Conservation (phyloP, 2,888 invertebrate genomes). For the Saturnia japonica region DNA sequence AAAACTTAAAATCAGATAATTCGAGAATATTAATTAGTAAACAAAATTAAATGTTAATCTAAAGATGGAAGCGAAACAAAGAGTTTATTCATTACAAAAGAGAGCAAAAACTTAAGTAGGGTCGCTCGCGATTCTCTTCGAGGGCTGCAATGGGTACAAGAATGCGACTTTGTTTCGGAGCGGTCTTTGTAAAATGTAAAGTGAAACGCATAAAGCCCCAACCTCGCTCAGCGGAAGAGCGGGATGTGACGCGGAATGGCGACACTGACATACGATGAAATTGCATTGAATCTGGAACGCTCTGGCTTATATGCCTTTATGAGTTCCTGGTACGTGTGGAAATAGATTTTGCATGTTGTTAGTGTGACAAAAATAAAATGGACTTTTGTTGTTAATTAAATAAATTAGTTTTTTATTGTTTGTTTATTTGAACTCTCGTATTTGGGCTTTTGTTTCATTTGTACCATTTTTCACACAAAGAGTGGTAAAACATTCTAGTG, state of each 20-base stretch:
- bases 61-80: constrained; percentile 43
- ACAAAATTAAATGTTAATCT: constrained; percentile 38
- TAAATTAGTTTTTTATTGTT: too few species aligned
- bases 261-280: constrained; percentile 44
- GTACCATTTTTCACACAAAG: too few species aligned
- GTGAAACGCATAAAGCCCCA: constrained; percentile 36
- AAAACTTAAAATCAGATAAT: constrained; percentile 24
- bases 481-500: too few species aligned
- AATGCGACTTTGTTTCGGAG: constrained; percentile 46
- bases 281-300: constrained; percentile 46
- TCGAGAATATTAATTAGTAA: constrained; percentile 35
- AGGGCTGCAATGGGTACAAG: constrained; percentile 39
- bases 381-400: too few species aligned
- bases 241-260: constrained; percentile 42
- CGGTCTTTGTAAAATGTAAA: constrained; percentile 45
- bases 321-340: constrained; percentile 28
- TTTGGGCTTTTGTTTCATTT: too few species aligned
- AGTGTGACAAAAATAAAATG: not conserved
- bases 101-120: constrained; percentile 43
- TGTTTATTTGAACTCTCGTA: too few species aligned
- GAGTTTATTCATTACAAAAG: constrained; percentile 48
- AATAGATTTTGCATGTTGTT: constrained; percentile 27
- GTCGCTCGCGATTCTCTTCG: constrained; percentile 40
- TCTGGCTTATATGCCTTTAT: constrained; percentile 19
- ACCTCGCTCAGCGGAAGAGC: constrained; percentile 33